Conservation (phyloP, 2,113 vertebrate genomes). For the Cacatua alba region DNA sequence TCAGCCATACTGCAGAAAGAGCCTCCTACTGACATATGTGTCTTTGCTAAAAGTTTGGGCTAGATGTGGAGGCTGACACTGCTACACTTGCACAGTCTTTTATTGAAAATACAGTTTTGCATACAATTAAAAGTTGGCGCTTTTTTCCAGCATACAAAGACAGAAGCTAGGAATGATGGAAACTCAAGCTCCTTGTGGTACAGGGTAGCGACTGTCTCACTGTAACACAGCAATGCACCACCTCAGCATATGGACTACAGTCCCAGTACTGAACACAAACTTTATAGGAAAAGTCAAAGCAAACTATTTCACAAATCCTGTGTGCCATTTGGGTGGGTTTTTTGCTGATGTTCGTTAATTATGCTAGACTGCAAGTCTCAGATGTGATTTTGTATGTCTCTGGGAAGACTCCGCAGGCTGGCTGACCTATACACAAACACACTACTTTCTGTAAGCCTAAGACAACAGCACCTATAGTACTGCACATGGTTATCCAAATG, state of each 20-base stretch:
- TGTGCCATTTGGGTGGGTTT: neutral
- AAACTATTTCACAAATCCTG: neutral
- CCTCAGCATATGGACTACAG: neutral
- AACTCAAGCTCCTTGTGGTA: neutral
- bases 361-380: neutral
- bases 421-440: neutral
- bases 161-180: neutral
- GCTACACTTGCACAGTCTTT: neutral
- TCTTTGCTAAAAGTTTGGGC: neutral
- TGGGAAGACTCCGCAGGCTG: neutral
- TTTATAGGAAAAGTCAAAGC: neutral
- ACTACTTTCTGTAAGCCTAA: neutral
- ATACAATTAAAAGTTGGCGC: neutral
- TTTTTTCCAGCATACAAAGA: neutral
- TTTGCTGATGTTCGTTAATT: neutral
- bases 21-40: neutral
- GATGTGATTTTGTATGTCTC: neutral
- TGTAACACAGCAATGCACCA: rapidly evolving
- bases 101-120: neutral
- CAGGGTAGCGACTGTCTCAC: neutral
- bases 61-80: neutral
- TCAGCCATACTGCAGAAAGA: neutral
- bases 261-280: neutral
- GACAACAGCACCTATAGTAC: neutral
- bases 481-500: neutral